phyloP scores from a whole-genome alignment of 2,888 invertebrate species.

The Ennomos fuscantarius region DNA sequence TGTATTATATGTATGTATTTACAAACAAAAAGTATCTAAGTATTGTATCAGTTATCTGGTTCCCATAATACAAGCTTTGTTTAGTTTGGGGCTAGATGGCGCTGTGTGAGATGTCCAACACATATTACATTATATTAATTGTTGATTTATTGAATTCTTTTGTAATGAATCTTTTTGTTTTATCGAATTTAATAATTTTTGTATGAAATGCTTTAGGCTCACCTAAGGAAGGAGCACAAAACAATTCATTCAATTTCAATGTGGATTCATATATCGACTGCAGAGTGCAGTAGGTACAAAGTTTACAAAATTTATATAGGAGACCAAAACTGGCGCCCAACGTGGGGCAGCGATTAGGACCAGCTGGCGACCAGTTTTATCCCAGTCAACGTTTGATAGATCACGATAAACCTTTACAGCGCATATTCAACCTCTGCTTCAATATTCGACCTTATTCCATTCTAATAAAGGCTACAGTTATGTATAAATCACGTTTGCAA shows the following conservation, averaged over 20 bases:
- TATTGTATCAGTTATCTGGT: too few species aligned
- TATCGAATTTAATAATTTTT: too few species aligned
- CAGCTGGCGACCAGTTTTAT: constrained; percentile 53
- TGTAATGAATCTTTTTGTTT: too few species aligned
- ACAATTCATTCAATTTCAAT: neutral
- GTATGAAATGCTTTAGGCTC: neutral
- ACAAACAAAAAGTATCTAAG: too few species aligned
- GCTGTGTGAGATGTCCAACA: too few species aligned
- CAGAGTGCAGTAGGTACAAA: neutral
- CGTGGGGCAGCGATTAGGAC: constrained; percentile 49
- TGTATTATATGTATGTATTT: too few species aligned
- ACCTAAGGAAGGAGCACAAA: neutral
- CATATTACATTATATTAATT: too few species aligned
- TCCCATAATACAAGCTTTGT: too few species aligned
- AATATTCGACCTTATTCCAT: constrained; percentile 29
- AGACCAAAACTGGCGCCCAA: constrained; percentile 47
- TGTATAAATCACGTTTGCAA: constrained; percentile 20
- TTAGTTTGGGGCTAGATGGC: too few species aligned
- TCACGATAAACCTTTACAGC: constrained; percentile 37
- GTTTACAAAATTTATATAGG: constrained; percentile 23
- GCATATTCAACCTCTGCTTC: constrained; percentile 4
- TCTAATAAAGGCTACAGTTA: constrained; percentile 23
- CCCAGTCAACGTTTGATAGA: constrained; percentile 54
- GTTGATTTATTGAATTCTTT: too few species aligned
- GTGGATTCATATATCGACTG: neutral